Evolutionary conservation across 1,140 invertebrate genomes (phyloP).

Genomic region (Drosophila punjabiensis): DNA sequence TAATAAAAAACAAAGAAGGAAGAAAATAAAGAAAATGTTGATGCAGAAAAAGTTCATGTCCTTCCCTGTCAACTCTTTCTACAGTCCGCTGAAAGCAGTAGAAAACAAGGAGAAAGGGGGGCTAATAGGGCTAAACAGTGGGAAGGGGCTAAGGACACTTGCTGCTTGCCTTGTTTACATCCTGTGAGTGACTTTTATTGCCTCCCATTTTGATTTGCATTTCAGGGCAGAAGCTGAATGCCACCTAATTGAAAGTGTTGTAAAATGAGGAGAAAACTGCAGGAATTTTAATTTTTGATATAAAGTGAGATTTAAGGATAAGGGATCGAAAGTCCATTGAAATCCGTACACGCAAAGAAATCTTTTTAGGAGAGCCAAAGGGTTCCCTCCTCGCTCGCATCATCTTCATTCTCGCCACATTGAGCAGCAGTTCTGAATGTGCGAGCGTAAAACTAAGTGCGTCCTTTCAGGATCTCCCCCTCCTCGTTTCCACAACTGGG

Average conservation of each 20-base stretch:
- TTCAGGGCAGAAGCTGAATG: neutral
- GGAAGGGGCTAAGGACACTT: constrained; percentile 12
- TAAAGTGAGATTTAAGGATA: neutral
- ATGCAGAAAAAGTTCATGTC: constrained; percentile 13
- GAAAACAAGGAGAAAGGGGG: neutral
- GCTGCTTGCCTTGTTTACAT: constrained; percentile 45
- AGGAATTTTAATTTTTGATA: neutral
- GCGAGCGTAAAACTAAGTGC: constrained; percentile 64
- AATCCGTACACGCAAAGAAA: neutral
- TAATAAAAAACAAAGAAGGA: constrained; percentile 15
- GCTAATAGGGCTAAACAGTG: neutral
- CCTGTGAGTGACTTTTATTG: constrained; percentile 55
- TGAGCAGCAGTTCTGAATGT: constrained; percentile 57
- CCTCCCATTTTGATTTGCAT: constrained; percentile 46
- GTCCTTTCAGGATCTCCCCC: constrained; percentile 41
- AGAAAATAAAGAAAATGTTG: constrained; percentile 4
- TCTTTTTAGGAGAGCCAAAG: neutral
- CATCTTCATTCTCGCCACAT: constrained; percentile 50
- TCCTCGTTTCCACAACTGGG: neutral
- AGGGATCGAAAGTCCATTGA: constrained; percentile 1
- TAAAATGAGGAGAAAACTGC: neutral
- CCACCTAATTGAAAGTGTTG: constrained; percentile 1
- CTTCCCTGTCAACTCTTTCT: constrained; percentile 22
- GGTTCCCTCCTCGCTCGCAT: constrained; percentile 6
- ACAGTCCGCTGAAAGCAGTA: neutral